Evolutionary conservation across 2,113 vertebrate genomes (phyloP).

Genomic region (Nothobranchius kuhntae): DNA sequence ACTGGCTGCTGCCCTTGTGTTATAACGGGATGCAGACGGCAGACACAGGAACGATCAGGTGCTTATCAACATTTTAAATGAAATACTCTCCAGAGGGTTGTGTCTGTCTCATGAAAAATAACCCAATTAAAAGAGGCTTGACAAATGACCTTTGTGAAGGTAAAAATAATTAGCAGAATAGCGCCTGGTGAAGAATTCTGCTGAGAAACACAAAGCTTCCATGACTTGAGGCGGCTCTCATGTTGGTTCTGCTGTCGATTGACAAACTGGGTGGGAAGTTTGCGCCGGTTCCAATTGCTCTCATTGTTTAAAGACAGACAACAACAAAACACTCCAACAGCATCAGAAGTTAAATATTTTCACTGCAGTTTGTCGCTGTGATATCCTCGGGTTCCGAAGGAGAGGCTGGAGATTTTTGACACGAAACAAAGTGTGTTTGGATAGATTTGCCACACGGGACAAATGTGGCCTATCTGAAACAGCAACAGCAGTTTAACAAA

Average conservation of each 20-base stretch:
- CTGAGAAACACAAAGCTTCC: constrained; percentile 49
- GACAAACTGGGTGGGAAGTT: constrained; percentile 26
- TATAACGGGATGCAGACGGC: constrained; percentile 32
- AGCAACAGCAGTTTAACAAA: constrained; percentile 15
- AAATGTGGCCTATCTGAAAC: background rate
- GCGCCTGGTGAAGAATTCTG: constrained; percentile 50
- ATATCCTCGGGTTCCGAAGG: background rate
- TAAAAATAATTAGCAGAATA: constrained; percentile 67
- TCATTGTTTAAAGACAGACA: background rate
- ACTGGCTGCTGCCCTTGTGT: constrained; percentile 10
- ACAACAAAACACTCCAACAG: background rate
- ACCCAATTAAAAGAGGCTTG: constrained; percentile 69
- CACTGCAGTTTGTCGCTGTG: background rate
- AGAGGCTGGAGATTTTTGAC: background rate
- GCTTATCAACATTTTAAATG: constrained; percentile 66
- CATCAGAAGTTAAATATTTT: constrained; percentile 13
- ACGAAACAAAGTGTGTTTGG: constrained; percentile 3
- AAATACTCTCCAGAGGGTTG: constrained; percentile 48
- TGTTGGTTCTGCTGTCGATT: constrained; percentile 18
- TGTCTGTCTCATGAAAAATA: constrained; percentile 67
- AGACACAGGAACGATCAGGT: constrained; percentile 47
- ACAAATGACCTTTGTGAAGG: constrained; percentile 66
- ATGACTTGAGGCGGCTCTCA: constrained; percentile 25
- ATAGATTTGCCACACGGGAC: constrained; percentile 4
- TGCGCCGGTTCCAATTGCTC: background rate